Conservation (phyloP, 1,140 invertebrate genomes). For the Cyclina sinensis region DNA sequence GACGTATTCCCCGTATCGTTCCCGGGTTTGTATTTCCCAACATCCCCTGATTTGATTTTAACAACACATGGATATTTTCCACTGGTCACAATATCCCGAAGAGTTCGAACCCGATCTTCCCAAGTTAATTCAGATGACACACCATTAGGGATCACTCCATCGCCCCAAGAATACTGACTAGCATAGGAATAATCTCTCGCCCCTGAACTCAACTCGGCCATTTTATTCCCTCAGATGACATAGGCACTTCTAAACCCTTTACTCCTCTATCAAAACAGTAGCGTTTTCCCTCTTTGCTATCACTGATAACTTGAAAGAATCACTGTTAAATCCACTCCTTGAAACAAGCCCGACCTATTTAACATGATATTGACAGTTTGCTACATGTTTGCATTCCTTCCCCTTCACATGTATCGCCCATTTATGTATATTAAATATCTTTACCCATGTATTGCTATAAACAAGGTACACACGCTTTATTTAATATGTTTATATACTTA, state of each 20-base stretch:
- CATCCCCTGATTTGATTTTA: constrained; percentile 36
- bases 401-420: background rate
- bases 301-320: background rate
- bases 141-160: background rate
- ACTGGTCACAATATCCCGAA: constrained; percentile 36
- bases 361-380: constrained; percentile 34
- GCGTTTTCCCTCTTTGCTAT: background rate
- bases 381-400: background rate
- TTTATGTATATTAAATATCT: constrained; percentile 31
- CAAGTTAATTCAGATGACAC: background rate
- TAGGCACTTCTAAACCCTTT: background rate
- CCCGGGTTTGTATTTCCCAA: constrained; percentile 10
- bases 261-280: background rate
- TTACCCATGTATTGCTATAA: constrained; percentile 6
- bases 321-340: background rate
- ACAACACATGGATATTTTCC: constrained; percentile 65
- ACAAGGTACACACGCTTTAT: background rate
- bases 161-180: background rate
- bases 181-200: background rate
- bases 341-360: background rate
- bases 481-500: background rate
- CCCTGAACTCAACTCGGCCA: background rate
- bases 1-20: background rate
- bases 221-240: background rate
- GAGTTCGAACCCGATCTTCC: constrained; percentile 49